A percentile compares a stretch with the other conserved stretches of the same genome.
These are phyloP conservation scores for Pocota personata DNA, from an alignment of 2,888 invertebrate species.

Conservation along the genomic window DNA sequence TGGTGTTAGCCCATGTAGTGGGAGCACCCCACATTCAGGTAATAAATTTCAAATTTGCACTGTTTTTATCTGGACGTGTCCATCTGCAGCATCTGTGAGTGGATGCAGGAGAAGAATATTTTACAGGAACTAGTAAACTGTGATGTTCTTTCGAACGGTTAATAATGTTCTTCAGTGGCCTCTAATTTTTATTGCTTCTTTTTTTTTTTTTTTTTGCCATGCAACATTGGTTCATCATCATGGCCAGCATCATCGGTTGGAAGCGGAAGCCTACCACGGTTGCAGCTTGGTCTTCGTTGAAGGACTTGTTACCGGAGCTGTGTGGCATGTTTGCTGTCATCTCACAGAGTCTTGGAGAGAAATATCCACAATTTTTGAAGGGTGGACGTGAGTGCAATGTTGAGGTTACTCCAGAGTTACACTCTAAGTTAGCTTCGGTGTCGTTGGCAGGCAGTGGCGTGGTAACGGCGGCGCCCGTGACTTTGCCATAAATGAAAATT, in stretches of 20 bases:
- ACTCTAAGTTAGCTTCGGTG: conserved; percentile 37
- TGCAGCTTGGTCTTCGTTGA: conserved; percentile 23
- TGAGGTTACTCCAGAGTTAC: conserved; percentile 61
- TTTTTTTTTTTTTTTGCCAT: conserved; percentile 11
- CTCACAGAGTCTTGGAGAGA: conserved; percentile 46
- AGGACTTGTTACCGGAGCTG: conserved; percentile 67
- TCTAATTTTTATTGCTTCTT: conserved; percentile 68
- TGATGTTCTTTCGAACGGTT: conserved; percentile 71
- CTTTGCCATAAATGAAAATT: conserved; percentile 73
- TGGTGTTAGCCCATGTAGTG: conserved; percentile 42
- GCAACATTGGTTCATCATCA: conserved; percentile 62
- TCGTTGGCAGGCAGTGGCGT: conserved; percentile 13
- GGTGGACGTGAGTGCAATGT: conserved; percentile 73
- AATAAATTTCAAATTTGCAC: conserved; percentile 74
- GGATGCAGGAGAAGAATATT: conserved; percentile 7
- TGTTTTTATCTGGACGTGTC: conserved; percentile 72
- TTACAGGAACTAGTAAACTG: conserved; percentile 51
- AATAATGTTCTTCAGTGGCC: conserved; percentile 71
- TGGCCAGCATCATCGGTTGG: conserved; percentile 26
- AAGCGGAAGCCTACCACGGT: conserved; percentile 27
- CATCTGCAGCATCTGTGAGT: conserved; percentile 33
- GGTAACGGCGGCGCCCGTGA: conserved; percentile 64
- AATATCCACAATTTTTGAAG: conserved; percentile 71
- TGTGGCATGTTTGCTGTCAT: conserved; percentile 73
- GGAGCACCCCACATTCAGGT: conserved; percentile 72